Conservation (phyloP, 1,140 invertebrate species). For the Caerostris extrusa region DNA sequence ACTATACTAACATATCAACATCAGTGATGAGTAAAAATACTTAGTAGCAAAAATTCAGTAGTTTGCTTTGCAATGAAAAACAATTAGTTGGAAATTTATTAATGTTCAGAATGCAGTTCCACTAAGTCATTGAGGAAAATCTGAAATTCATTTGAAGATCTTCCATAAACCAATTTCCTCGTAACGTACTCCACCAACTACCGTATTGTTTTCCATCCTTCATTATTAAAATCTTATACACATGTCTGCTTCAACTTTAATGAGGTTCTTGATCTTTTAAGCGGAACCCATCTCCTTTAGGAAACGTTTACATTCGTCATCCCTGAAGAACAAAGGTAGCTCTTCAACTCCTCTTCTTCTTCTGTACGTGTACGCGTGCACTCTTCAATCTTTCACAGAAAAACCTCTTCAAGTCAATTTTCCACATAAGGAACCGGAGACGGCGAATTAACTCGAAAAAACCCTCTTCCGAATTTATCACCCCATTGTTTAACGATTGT, state of each 20-base stretch:
- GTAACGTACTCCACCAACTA: neutral
- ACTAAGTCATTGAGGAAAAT: no score
- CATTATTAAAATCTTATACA: neutral
- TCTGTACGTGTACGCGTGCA: neutral
- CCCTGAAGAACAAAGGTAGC: neutral
- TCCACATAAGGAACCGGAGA: constrained; percentile 49
- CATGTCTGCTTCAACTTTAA: neutral
- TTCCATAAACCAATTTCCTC: neutral
- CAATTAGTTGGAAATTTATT: no score
- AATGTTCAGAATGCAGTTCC: no score
- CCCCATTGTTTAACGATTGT: constrained; percentile 34
- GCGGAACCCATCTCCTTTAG: neutral
- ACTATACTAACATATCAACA: no score
- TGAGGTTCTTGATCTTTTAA: constrained; percentile 15
- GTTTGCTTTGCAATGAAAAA: no score
- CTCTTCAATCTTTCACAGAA: neutral
- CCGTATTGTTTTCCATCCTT: neutral
- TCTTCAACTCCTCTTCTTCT: neutral
- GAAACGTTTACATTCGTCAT: neutral
- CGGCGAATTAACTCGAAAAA: constrained; percentile 21
- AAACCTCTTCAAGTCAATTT: constrained; percentile 18
- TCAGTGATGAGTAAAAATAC: no score
- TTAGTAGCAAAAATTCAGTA: no score
- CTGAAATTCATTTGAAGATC: no score
- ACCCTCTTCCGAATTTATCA: constrained; percentile 38